Conservation (phyloP, 2,113 vertebrate species). For the Gasterosteus nipponicus region DNA sequence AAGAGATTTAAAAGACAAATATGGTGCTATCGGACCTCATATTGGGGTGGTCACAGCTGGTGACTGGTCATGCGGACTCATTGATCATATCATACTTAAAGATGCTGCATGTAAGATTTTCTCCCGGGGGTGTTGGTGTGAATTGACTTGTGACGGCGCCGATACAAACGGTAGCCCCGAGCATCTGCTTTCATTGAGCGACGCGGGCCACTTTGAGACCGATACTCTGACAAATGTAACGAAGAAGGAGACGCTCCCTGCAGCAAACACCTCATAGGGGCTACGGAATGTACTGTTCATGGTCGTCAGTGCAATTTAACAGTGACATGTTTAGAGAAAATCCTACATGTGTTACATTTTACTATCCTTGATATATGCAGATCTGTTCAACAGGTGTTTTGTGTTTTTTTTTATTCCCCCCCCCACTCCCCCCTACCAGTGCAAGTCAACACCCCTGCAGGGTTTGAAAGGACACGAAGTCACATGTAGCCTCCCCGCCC, state of each 20-base stretch:
- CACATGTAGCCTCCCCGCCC: constrained; percentile 57
- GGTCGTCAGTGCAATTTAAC: constrained; percentile 41
- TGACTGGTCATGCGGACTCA: constrained; percentile 99
- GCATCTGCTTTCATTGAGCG: constrained; percentile 36
- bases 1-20: constrained; percentile 83
- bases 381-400: constrained; percentile 98
- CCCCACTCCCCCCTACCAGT: constrained; percentile 82
- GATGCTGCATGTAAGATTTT: constrained; percentile 72
- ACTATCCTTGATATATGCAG: constrained; percentile 99
- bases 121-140: constrained; percentile 50
- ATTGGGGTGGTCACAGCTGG: constrained; percentile 90
- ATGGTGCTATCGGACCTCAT: constrained; percentile 99
- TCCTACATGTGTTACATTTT: constrained; percentile 71
- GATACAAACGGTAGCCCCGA: constrained; percentile 55
- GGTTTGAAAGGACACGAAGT: constrained; percentile 97
- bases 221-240: constrained; percentile 15
- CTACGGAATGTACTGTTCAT: constrained; percentile 69
- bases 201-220: constrained; percentile 40
- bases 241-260: constrained; percentile 44
- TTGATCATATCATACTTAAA: constrained; percentile 96
- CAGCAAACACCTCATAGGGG: constrained; percentile 64
- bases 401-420: constrained; percentile 55
- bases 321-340: constrained; percentile 58
- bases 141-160: constrained; percentile 38
- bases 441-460: constrained; percentile 98